Evolutionary conservation across 1,140 invertebrate genomes (phyloP), one percentile per base, ranked within the genome.

Genomic region (Anoplolepis gracilipes): DNA sequence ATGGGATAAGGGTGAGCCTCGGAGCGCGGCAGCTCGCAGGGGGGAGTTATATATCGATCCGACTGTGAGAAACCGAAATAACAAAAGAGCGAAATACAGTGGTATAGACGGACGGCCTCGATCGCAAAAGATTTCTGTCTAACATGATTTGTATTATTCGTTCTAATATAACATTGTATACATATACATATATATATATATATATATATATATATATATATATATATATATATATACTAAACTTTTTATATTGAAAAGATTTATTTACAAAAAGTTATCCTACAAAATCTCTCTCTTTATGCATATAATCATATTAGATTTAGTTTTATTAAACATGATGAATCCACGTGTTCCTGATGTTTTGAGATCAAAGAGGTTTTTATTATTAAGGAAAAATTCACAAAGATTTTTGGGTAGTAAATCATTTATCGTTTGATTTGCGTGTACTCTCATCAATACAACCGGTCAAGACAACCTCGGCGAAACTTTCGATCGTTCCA

Each of bases 1-100:
- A 82, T 69, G 67, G 78, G 78, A 82, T 82, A 82, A 82, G 78
- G 78, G 78, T 42, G 78, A 72, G 65, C 67, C 53, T 82, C 39
- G 77, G 22, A 57, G 22, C 64, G 49, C 65, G 78, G 49, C 36
- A 72, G 65, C 67, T 16, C 11, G 36, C 67, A 73, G 78, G 55
- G 42, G 78, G 53, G 53, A 13, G 19, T 53, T 82, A 30, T n/a
- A 81, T 82, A 82, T 82, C 78, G 78, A 82, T 82, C 78, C 67
- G 33, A 46, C 53, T 72, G 55, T 55, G 78, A 82, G 78, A 82
- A 73, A 82, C 67, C 67, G 39, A 82, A 82, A 59, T 82, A 67
- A 82, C 78, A 61, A 72, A 82, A 82, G 78, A 72, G 28, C 67
- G 67, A 82, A 82, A 82, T 46, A 82, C 65, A 25, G 6, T 25